Conservation (phyloP, 2,888 invertebrate genomes). For the Pammene fasciana region DNA sequence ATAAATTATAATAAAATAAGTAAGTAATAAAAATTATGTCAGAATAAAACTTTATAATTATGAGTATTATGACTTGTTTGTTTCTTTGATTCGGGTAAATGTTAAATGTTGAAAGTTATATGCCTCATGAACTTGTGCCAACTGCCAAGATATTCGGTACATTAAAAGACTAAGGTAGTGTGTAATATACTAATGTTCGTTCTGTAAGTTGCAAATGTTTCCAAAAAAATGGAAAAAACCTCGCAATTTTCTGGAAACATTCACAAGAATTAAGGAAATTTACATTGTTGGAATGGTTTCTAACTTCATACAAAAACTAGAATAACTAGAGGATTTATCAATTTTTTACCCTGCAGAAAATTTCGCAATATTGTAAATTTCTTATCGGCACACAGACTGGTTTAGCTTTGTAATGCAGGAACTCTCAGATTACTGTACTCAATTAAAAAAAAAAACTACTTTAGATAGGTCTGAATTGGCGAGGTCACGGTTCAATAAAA, state of each 20-base stretch:
- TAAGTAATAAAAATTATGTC: background rate
- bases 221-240: background rate
- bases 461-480: no score
- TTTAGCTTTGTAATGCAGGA: no score
- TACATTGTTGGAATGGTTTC: no score
- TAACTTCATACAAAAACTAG: no score
- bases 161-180: background rate
- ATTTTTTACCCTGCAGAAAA: no score
- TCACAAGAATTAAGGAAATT: no score
- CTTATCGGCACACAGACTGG: no score
- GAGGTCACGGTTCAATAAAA: no score
- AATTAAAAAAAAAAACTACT: no score
- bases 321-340: no score
- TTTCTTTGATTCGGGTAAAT: background rate
- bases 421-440: no score
- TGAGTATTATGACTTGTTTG: background rate
- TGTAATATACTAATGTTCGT: background rate
- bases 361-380: no score
- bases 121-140: conserved; percentile 24
- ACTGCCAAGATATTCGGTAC: conserved; percentile 20
- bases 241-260: background rate
- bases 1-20: background rate
- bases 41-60: background rate
- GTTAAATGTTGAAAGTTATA: conserved; percentile 10
- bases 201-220: background rate